Evolutionary conservation across 1,140 invertebrate genomes (phyloP), one percentile per base, ranked within the genome.

Genomic region (Eurosta solidaginis): DNA sequence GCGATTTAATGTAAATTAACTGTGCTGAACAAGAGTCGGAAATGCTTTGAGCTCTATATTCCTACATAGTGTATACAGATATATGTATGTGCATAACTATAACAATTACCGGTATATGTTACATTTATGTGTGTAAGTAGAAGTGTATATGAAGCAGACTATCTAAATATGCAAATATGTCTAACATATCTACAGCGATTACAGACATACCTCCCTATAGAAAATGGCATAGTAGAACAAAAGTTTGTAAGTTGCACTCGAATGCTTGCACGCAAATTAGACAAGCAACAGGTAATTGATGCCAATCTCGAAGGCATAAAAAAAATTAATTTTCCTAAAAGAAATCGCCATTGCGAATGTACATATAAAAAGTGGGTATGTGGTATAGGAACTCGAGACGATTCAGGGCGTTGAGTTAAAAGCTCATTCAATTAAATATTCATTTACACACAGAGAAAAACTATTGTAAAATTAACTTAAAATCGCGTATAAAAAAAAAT

Each of bases 211-310:
- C 6, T 63, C 36, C 7, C 36, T 68, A 20, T 20, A 20, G 4
- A 7, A 2, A 68, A 20, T n/a, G n/a, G 12, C n/a, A 40, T 17
- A 17, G 59, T 10, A 17, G 27, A n/a, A 68, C 22, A 36, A n/a
- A 68, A 40, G 59, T 68, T 9, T 22, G 33, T 12, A 42, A 40
- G 59, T 68, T 68, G 59, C 59, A 68, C 59, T 68, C 40, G 36
- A 68, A 68, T 68, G 59, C 22, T 52, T 42, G 59, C 59, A 68
- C 40, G 59, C 59, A 68, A 68, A 68, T 68, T 68, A 68, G 59
- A 29, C 27, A 68, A 22, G 59, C 59, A 68, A 68, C 59, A 68
- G 59, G 59, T 68, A 68, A 68, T 68, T 68, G 36, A 68, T 68
- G 59, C n/a, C 59, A 40, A 68, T 68, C 36, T 68, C n/a, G 10